Conservation (phyloP, 1,140 invertebrate genomes). For the Achatina immaculata region DNA sequence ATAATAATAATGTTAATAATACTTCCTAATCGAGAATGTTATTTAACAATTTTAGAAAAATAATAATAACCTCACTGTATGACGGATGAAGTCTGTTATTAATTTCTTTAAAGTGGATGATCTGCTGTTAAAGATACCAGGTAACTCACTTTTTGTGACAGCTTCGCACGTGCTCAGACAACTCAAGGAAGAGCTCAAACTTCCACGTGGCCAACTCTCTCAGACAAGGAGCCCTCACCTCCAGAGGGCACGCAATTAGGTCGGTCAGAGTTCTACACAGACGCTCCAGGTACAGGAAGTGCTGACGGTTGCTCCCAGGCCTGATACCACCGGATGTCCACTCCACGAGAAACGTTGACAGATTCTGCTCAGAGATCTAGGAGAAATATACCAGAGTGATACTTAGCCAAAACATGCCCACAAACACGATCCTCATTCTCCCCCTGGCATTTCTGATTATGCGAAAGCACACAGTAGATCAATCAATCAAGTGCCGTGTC, state of each 20-base stretch:
- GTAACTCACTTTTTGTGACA: constrained; percentile 66
- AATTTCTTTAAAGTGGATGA: no score
- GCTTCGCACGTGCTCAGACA: constrained; percentile 67
- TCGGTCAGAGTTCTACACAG: constrained; percentile 68
- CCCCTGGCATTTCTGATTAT: no score
- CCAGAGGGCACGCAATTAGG: constrained; percentile 56
- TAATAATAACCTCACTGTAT: not conserved
- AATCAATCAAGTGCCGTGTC: no score
- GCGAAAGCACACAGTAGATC: no score
- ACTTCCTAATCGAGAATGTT: no score
- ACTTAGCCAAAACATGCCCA: no score
- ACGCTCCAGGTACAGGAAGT: constrained; percentile 77
- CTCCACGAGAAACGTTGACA: constrained; percentile 77
- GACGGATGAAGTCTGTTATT: no score
- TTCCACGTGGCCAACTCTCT: constrained; percentile 73
- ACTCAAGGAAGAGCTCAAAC: constrained; percentile 77
- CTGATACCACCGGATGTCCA: constrained; percentile 75
- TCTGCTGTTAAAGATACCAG: no score
- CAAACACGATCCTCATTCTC: no score
- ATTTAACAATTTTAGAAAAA: no score
- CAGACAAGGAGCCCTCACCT: constrained; percentile 74
- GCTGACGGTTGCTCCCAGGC: constrained; percentile 72
- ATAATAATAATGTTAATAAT: no score
- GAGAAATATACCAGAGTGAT: no score
- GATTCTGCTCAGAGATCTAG: constrained; percentile 74